Evolutionary conservation across 2,113 vertebrate species (phyloP).

Genomic region (Callithrix jacchus): DNA sequence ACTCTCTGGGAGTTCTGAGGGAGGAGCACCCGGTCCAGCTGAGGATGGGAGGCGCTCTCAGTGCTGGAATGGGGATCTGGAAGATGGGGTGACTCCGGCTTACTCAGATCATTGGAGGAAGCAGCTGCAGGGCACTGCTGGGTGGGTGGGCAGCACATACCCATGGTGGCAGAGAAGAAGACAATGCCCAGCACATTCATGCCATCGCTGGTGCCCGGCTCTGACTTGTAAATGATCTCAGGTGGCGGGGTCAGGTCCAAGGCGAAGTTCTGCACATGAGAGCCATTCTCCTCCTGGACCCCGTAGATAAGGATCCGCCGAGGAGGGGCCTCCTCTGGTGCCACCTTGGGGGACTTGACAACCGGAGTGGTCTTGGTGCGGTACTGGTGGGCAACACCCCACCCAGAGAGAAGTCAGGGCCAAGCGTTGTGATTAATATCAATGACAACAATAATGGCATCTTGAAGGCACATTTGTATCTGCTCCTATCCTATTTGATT

Average conservation of each 20-base stretch:
- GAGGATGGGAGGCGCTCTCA: background rate
- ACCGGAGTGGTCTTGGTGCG: constrained; percentile 92
- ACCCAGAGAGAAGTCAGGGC: background rate
- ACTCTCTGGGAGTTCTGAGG: rapidly evolving
- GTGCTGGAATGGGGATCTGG: too few species aligned
- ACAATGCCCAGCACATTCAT: constrained; percentile 99
- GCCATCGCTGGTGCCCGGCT: constrained; percentile 94
- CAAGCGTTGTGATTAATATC: background rate
- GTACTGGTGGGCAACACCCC: constrained; percentile 86
- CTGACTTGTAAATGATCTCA: constrained; percentile 93
- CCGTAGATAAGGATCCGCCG: constrained; percentile 90
- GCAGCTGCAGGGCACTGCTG: background rate
- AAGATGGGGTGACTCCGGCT: too few species aligned
- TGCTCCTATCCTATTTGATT: background rate
- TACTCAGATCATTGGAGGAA: background rate
- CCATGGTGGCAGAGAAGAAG: constrained; percentile 98
- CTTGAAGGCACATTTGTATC: background rate
- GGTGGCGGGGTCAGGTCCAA: constrained; percentile 95
- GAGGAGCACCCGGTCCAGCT: background rate
- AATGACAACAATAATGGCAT: background rate
- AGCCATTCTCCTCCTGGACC: constrained; percentile 94
- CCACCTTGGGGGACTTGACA: constrained; percentile 86
- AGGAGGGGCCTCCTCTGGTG: constrained; percentile 86
- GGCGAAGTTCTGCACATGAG: constrained; percentile 93
- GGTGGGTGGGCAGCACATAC: constrained; percentile 78